Conservation (phyloP, 2,113 vertebrate genomes). For the Saccopteryx bilineata region DNA sequence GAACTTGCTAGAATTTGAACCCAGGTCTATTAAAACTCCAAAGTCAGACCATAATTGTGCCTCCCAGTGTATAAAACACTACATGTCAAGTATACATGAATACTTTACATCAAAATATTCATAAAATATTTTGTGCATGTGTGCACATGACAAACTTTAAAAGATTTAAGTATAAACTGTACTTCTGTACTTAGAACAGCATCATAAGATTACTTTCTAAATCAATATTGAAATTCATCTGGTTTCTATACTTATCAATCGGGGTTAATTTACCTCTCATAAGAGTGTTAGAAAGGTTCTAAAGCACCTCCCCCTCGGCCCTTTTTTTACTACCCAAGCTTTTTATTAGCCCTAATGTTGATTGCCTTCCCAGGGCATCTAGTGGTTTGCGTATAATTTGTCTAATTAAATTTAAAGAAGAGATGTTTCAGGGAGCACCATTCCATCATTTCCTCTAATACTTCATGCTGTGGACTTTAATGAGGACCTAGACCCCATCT, state of each 20-base stretch:
- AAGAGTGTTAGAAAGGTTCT: slow-evolving; percentile 61
- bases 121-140: background rate
- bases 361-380: slow-evolving; percentile 85
- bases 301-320: slow-evolving; percentile 9
- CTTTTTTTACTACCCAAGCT: slow-evolving; percentile 59
- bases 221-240: slow-evolving; percentile 76
- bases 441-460: slow-evolving; percentile 85
- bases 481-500: slow-evolving; percentile 88
- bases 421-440: slow-evolving; percentile 85
- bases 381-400: slow-evolving; percentile 86
- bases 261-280: slow-evolving; percentile 75
- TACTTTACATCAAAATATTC: background rate
- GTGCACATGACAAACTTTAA: background rate
- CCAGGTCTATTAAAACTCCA: background rate
- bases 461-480: slow-evolving; percentile 89
- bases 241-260: slow-evolving; percentile 16
- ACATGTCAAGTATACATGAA: slow-evolving; percentile 4
- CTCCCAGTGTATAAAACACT: background rate
- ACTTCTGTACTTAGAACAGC: background rate
- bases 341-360: slow-evolving; percentile 78
- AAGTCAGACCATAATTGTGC: background rate
- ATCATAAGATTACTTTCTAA: slow-evolving; percentile 37
- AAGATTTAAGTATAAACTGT: slow-evolving; percentile 11
- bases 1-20: slow-evolving; percentile 5
- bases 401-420: slow-evolving; percentile 90